Conservation (phyloP, 2,888 invertebrate genomes). For the Yponomeuta cagnagella region DNA sequence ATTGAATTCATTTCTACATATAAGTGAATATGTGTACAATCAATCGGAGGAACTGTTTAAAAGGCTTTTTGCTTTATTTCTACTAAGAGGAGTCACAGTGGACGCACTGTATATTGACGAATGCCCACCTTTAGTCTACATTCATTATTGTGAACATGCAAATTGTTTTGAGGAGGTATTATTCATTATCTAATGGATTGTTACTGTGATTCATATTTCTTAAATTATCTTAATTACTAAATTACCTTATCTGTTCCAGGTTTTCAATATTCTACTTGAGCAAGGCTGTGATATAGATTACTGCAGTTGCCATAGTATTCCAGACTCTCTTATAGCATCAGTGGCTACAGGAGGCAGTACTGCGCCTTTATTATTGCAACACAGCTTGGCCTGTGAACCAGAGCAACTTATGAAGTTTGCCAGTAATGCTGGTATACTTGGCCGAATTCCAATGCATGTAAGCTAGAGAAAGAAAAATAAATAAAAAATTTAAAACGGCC, state of each 20-base stretch:
- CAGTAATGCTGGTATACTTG: slow-evolving; percentile 34
- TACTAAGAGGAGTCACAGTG: slow-evolving; percentile 56
- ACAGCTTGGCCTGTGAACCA: slow-evolving; percentile 59
- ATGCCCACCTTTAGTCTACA: slow-evolving; percentile 64
- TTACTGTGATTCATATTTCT: too few species aligned
- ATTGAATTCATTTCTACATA: slow-evolving; percentile 54
- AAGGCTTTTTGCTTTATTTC: slow-evolving; percentile 55
- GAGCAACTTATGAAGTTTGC: slow-evolving; percentile 43
- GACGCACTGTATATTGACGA: slow-evolving; percentile 52
- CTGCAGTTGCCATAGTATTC: slow-evolving; percentile 42
- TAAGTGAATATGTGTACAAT: slow-evolving; percentile 61
- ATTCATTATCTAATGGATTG: not conserved
- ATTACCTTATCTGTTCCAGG: slow-evolving; percentile 35
- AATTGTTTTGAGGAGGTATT: slow-evolving; percentile 51
- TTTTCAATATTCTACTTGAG: slow-evolving; percentile 53
- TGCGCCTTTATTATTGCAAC: slow-evolving; percentile 46
- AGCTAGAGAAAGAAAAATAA: slow-evolving; percentile 25
- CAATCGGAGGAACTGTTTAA: slow-evolving; percentile 47
- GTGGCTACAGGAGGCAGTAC: slow-evolving; percentile 47
- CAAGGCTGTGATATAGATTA: slow-evolving; percentile 65
- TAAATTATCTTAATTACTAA: slow-evolving; percentile 3
- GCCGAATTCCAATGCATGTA: slow-evolving; percentile 44
- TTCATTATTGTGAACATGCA: slow-evolving; percentile 50
- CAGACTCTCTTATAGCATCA: slow-evolving; percentile 60
- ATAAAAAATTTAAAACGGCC: not conserved